These are phyloP conservation scores for Phalacrocorax carbo DNA, from an alignment of 2,113 vertebrate species.

Conservation along the genomic window DNA sequence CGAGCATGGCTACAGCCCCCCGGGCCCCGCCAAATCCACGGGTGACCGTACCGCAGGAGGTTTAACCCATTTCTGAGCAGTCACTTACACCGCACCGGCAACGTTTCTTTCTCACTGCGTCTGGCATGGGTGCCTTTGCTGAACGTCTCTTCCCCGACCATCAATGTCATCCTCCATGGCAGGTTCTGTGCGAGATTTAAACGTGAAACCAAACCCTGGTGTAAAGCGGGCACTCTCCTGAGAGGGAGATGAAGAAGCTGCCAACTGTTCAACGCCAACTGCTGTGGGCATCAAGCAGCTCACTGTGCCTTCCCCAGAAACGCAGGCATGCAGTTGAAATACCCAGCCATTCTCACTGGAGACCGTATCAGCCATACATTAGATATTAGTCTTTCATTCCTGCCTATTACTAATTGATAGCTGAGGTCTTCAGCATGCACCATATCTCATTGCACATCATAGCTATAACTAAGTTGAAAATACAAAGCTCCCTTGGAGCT, in stretches of 20 bases:
- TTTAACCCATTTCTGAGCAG: constrained; percentile 3
- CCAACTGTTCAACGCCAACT: constrained; percentile 51
- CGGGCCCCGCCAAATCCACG: accelerated
- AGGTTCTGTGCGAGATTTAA: not conserved
- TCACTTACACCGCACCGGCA: not conserved
- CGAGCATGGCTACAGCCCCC: not conserved
- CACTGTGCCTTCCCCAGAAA: not conserved
- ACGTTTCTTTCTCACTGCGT: not conserved
- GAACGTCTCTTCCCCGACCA: not conserved
- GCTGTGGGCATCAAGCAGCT: constrained; percentile 34
- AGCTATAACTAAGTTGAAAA: not conserved
- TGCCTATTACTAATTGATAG: constrained; percentile 24
- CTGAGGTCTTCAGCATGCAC: not conserved
- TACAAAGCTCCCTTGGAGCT: not conserved
- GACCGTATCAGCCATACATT: not conserved
- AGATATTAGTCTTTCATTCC: constrained; percentile 25
- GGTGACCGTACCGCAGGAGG: not conserved
- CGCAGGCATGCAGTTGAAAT: not conserved
- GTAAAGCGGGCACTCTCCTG: constrained; percentile 19
- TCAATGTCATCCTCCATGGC: constrained; percentile 31
- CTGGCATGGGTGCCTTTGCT: not conserved
- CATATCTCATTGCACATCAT: not conserved
- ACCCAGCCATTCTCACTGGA: not conserved
- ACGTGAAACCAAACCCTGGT: constrained; percentile 21
- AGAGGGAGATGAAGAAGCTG: constrained; percentile 43